Evolutionary conservation across 2,113 vertebrate genomes (phyloP).

Genomic region (Nyctibius bracteatus): DNA sequence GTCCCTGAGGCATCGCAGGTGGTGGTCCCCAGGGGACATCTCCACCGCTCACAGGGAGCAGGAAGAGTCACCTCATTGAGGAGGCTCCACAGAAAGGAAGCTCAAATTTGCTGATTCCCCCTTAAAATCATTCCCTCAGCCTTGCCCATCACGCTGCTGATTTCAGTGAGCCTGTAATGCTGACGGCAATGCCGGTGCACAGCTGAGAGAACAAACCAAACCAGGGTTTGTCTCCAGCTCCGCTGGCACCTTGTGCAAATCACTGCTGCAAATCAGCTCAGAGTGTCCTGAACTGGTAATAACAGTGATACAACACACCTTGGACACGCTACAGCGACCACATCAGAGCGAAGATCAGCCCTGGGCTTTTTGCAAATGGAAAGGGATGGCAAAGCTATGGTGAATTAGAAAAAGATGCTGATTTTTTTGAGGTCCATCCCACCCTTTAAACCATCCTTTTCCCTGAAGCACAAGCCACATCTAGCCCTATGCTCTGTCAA

Average conservation of each 20-base stretch:
- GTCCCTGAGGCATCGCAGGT: rapidly evolving
- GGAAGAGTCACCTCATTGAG: not conserved
- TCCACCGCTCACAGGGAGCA: rapidly evolving
- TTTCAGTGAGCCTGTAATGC: not conserved
- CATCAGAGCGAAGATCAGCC: not conserved
- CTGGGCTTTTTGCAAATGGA: not conserved
- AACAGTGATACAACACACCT: not conserved
- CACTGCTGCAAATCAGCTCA: not conserved
- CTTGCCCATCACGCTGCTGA: not conserved
- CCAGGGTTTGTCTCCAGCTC: not conserved
- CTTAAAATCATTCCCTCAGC: not conserved
- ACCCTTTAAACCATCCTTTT: not conserved
- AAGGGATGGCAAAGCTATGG: not conserved
- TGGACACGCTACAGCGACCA: not conserved
- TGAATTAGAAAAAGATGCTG: not conserved
- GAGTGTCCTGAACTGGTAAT: not conserved
- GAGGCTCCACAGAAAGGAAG: not conserved
- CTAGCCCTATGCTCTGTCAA: not conserved
- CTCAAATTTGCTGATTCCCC: rapidly evolving
- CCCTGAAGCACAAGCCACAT: not conserved
- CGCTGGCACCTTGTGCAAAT: not conserved
- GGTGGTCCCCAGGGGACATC: not conserved
- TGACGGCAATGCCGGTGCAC: rapidly evolving
- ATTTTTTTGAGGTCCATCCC: not conserved
- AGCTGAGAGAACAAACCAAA: not conserved